Conservation (phyloP, 2,797 vertebrate species). For the Florisuga fusca region DNA sequence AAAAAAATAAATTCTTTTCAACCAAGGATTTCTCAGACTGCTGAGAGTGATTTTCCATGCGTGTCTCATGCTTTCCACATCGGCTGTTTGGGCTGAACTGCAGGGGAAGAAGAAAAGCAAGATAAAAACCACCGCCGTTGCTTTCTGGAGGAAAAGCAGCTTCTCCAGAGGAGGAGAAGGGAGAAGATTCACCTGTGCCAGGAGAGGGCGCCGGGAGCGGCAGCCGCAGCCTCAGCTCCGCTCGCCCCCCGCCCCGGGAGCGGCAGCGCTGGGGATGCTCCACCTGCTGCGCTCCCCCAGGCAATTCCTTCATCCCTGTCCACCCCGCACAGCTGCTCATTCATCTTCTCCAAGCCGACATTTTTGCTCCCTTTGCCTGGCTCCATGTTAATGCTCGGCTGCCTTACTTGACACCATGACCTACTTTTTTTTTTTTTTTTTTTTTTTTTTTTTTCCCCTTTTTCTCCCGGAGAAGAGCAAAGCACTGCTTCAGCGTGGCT, state of each 20-base stretch:
- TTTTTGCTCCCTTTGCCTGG: conserved; percentile 1
- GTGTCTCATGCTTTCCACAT: background rate
- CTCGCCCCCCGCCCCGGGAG: background rate
- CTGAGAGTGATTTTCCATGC: background rate
- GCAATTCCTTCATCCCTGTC: background rate
- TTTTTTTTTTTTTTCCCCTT: background rate
- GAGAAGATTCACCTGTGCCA: background rate
- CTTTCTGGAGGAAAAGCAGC: background rate
- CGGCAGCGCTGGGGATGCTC: background rate
- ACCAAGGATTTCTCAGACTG: background rate
- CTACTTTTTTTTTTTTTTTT: conserved; percentile 48
- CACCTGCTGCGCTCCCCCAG: background rate
- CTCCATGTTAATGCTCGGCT: conserved; percentile 13
- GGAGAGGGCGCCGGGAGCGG: background rate
- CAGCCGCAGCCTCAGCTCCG: background rate
- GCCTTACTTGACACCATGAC: conserved; percentile 77
- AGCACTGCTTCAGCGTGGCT: background rate
- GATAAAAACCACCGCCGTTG: rapidly evolving
- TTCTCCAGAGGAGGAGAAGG: rapidly evolving
- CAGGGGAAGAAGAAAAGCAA: rapidly evolving
- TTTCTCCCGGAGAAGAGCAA: background rate
- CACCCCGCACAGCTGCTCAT: conserved; percentile 24
- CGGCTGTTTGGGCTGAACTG: background rate
- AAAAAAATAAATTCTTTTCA: background rate
- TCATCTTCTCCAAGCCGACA: conserved; percentile 14